A percentile compares a stretch with the other conserved stretches of the same genome.
phyloP scores from a whole-genome alignment of 2,888 invertebrate genomes.

The Tuta absoluta region DNA sequence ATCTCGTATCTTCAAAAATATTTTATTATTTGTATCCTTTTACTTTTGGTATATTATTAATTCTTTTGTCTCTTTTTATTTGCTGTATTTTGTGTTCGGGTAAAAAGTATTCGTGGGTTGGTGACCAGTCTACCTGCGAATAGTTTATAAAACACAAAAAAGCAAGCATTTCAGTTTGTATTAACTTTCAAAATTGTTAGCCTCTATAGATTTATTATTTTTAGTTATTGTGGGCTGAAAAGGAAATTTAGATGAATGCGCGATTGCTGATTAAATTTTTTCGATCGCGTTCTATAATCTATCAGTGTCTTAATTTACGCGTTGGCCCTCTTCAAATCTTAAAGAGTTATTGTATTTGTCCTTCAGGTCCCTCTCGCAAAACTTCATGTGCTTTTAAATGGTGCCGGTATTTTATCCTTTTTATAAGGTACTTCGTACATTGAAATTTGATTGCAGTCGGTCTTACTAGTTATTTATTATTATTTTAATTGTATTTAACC shows the following conservation, averaged over 20 bases:
- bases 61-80: neutral
- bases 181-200: neutral
- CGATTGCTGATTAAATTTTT: neutral
- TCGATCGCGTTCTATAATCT: neutral
- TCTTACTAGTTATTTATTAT: neutral
- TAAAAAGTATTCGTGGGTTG: neutral
- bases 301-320: neutral
- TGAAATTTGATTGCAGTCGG: neutral
- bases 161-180: neutral
- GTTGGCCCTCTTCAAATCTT: too few species aligned
- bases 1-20: too few species aligned
- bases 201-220: neutral
- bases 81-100: neutral
- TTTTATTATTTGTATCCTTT: too few species aligned
- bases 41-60: too few species aligned
- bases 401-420: too few species aligned
- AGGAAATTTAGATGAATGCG: neutral
- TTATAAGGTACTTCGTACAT: neutral
- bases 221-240: neutral
- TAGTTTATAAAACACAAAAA: conserved; percentile 8
- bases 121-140: conserved; percentile 9
- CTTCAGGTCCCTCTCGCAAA: too few species aligned
- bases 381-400: too few species aligned
- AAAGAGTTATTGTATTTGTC: too few species aligned
- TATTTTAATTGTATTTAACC: neutral